These are phyloP conservation scores for Myotis lucifugus DNA, from an alignment of 2,113 vertebrate genomes.

Conservation along the genomic window DNA sequence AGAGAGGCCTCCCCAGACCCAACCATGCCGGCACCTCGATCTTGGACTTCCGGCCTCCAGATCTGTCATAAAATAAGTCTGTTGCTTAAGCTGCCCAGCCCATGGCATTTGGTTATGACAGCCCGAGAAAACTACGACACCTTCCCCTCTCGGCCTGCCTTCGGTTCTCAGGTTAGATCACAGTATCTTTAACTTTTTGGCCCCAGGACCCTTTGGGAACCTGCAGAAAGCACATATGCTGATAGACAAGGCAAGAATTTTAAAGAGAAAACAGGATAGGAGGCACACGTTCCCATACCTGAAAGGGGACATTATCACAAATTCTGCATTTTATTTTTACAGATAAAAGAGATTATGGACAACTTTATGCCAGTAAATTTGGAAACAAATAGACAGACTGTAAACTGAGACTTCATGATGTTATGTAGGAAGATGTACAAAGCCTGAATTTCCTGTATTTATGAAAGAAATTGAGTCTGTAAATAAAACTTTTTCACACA, in stretches of 20 bases:
- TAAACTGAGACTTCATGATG: neutral
- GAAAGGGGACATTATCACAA: neutral
- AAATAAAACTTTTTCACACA: neutral
- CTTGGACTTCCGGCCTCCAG: neutral
- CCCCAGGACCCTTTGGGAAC: neutral
- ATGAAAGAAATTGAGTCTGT: neutral
- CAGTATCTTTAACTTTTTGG: neutral
- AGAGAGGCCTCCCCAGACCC: neutral
- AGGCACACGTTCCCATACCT: neutral
- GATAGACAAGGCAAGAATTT: neutral
- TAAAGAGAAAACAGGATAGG: neutral
- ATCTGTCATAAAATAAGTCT: neutral
- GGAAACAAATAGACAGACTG: neutral
- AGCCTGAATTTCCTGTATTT: neutral
- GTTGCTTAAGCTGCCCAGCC: neutral
- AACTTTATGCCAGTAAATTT: neutral
- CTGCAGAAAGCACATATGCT: neutral
- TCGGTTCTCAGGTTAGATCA: neutral
- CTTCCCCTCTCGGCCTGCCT: neutral
- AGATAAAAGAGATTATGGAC: neutral
- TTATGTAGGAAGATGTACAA: neutral
- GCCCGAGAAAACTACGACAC: fast-evolving
- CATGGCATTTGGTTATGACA: neutral
- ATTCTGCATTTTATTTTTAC: neutral
- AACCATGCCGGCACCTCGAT: neutral